Base-by-base conservation (phyloP, 2,888 invertebrate genomes). In the Melinopterus prodromus region DNA sequence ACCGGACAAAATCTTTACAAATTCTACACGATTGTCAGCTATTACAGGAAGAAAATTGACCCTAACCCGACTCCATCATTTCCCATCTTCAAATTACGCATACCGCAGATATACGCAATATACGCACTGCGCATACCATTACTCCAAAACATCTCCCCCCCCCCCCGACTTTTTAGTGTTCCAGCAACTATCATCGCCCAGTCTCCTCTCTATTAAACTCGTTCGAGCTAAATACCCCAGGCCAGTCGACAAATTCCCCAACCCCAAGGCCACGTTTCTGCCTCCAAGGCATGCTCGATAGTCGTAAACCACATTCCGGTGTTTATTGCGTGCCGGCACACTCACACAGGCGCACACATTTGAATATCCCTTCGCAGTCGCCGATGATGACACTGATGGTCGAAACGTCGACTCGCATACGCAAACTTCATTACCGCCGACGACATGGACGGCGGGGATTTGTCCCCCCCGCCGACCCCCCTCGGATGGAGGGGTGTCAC, bases 361-460 rank as follows among this genome's bases (percentile, higher is more conserved):
- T 84, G 84, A 82, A 83, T 84, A 81, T 82, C 81, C 53, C 53
- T 53, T 53, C 82, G 81, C 78, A 80, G 35, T 35, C 74, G 74
- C n/a, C 74, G 74, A 82, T 82, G 82, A 83, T 82, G 82, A 80
- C 80, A 83, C 80, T 82, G 82, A 83, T 83, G 82, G 82, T 78
- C 83, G 81, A 84, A 83, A 84, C 85, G 85, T 84, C 82, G 83
- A 82, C 84, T 83, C 83, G 85, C 85, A 85, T 85, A 85, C 83
- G 84, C 84, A 84, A 85, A 85, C 84, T 84, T 85, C 84, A 85
- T 85, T 85, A 85, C 80, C 77, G 36, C 36, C 74, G 71, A 71
- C 74, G 36, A 35, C 14, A 6, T 26, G 16, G 74, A 15, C 26
- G 15, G 71, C 16, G 15, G 71, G 26, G 15, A 26, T 26, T 71